Conservation (phyloP, 2,797 vertebrate genomes). For the Taeniopygia guttata region DNA sequence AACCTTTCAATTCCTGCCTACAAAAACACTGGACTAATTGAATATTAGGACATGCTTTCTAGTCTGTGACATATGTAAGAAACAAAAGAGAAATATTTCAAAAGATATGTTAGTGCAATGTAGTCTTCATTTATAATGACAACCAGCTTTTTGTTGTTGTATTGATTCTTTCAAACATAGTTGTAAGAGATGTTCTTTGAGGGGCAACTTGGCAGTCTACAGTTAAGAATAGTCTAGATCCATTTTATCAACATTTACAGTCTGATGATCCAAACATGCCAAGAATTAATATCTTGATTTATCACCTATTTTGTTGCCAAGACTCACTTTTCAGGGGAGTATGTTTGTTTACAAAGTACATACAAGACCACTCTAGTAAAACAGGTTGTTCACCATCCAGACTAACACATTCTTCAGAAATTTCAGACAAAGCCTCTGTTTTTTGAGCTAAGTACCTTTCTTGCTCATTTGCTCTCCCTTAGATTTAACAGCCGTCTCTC, state of each 20-base stretch:
- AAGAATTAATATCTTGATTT: background rate
- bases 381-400: background rate
- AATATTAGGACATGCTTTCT: background rate
- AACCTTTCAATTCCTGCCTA: background rate
- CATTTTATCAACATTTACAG: background rate
- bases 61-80: background rate
- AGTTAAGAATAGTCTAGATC: background rate
- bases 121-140: background rate
- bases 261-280: background rate
- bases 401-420: background rate
- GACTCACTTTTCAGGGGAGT: background rate
- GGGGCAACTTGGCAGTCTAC: background rate
- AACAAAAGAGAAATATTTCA: background rate
- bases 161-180: background rate
- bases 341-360: background rate
- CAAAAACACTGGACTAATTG: background rate
- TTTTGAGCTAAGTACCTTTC: background rate
- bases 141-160: accelerated
- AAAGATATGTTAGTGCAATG: background rate
- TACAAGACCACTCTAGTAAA: background rate
- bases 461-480: background rate
- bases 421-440: background rate
- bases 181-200: background rate
- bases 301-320: background rate
- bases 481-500: background rate